These are phyloP conservation scores for Aphidius gifuensis DNA, from an alignment of 1,140 invertebrate species.

Conservation along the genomic window DNA sequence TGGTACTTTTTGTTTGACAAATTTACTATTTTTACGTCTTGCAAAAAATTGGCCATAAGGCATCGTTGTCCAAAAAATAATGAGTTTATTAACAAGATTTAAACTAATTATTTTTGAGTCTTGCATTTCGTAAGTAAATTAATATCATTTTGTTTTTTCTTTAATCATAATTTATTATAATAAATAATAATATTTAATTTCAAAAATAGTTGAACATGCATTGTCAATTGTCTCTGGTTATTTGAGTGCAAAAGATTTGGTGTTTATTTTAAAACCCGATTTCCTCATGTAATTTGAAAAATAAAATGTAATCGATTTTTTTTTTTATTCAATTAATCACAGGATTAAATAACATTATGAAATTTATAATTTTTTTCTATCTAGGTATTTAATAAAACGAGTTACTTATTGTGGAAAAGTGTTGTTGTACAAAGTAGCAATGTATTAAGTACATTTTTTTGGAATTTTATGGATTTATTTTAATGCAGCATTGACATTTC, in stretches of 20 bases:
- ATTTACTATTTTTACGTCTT: slow-evolving; percentile 51
- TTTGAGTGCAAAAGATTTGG: slow-evolving; percentile 39
- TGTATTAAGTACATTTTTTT: slow-evolving; percentile 60
- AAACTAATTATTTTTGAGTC: slow-evolving; percentile 49
- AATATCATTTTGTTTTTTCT: no score
- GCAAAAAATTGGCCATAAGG: slow-evolving; percentile 52
- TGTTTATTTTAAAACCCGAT: slow-evolving; percentile 49
- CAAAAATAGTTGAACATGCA: slow-evolving; percentile 37
- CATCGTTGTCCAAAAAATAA: slow-evolving; percentile 41
- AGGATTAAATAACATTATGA: no score
- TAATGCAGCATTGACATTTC: slow-evolving; percentile 62
- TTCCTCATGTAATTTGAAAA: slow-evolving; percentile 48
- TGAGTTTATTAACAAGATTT: slow-evolving; percentile 46
- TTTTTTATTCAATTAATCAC: no score
- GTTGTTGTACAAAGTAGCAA: slow-evolving; percentile 55
- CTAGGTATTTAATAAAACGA: slow-evolving; percentile 45
- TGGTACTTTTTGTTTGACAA: slow-evolving; percentile 41
- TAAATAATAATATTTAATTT: slow-evolving; percentile 7
- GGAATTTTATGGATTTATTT: slow-evolving; percentile 70
- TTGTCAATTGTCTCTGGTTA: slow-evolving; percentile 45
- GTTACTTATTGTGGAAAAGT: slow-evolving; percentile 49
- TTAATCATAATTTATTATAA: slow-evolving; percentile 15
- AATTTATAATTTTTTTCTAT: no score
- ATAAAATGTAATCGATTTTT: no score
- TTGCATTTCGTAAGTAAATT: slow-evolving; percentile 50